These are phyloP conservation scores for Goniozus legneri DNA, from an alignment of 1,140 invertebrate genomes.

Conservation along the genomic window DNA sequence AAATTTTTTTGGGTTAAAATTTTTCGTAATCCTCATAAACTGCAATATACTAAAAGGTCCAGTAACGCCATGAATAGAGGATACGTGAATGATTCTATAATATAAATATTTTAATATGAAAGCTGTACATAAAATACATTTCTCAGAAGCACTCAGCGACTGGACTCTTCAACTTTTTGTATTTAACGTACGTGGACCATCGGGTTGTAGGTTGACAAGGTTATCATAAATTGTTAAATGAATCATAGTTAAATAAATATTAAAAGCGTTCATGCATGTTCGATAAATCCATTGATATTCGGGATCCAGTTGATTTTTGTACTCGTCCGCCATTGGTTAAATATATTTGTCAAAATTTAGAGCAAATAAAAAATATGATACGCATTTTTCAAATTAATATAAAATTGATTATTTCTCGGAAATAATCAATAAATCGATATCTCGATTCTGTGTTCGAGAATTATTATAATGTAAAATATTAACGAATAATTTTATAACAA, in stretches of 20 bases:
- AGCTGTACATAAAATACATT: not conserved
- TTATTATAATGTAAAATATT: no score
- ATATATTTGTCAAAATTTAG: no score
- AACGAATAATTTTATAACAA: no score
- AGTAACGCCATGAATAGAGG: conserved; percentile 29
- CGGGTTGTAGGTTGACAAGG: conserved; percentile 19
- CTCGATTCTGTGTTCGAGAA: no score
- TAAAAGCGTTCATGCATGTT: conserved; percentile 36
- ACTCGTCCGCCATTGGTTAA: no score
- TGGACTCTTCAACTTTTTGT: no score
- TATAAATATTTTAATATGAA: conserved; percentile 3
- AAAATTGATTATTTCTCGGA: no score
- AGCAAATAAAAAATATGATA: no score
- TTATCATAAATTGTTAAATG: conserved; percentile 35
- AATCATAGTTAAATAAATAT: conserved; percentile 38
- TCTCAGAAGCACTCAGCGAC: no score
- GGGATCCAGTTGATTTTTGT: conserved; percentile 22
- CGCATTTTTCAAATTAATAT: no score
- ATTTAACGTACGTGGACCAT: conserved; percentile 24
- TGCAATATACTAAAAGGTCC: conserved; percentile 35
- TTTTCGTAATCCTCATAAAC: conserved; percentile 19
- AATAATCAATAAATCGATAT: no score
- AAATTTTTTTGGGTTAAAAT: not conserved
- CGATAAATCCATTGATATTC: conserved; percentile 40
- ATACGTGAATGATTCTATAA: conserved; percentile 31